These are phyloP conservation scores for Campoplex nolae DNA, from an alignment of 2,888 invertebrate genomes.

Conservation along the genomic window DNA sequence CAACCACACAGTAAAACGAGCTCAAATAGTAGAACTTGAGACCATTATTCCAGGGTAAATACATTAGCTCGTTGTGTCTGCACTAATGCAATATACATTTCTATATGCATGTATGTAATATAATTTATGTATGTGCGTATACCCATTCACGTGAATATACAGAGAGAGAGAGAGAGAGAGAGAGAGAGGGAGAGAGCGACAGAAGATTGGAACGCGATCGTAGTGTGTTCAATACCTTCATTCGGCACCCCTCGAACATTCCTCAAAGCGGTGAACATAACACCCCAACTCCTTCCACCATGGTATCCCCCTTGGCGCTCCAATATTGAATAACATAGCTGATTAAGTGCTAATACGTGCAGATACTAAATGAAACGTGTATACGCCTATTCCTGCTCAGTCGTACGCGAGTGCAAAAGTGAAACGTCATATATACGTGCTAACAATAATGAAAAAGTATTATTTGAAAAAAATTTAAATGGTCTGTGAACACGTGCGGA, in stretches of 20 bases:
- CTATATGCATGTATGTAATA: background rate
- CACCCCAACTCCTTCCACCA: constrained; percentile 35
- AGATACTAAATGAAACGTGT: constrained; percentile 54
- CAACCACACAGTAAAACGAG: constrained; percentile 11
- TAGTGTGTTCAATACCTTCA: constrained; percentile 39
- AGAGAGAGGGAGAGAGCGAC: background rate
- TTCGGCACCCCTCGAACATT: constrained; percentile 36
- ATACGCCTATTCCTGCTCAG: background rate
- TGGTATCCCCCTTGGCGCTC: constrained; percentile 21
- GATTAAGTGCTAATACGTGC: constrained; percentile 72
- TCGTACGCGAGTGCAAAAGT: background rate
- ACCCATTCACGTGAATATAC: background rate
- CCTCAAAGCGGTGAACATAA: constrained; percentile 22
- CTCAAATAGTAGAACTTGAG: background rate
- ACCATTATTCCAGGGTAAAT: constrained; percentile 29
- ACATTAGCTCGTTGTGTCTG: constrained; percentile 25
- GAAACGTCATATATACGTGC: background rate
- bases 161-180: constrained; percentile 1
- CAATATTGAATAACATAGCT: constrained; percentile 74
- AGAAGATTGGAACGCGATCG: constrained; percentile 36
- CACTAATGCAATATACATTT: constrained; percentile 12
- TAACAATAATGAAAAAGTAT: background rate
- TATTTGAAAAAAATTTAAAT: background rate
- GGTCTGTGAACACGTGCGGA: background rate
- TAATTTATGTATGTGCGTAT: background rate